A percentile compares a stretch with the other conserved stretches of the same genome.
phyloP scores from a whole-genome alignment of 2,888 invertebrate species.

The Hirtodrosophila duncani region DNA sequence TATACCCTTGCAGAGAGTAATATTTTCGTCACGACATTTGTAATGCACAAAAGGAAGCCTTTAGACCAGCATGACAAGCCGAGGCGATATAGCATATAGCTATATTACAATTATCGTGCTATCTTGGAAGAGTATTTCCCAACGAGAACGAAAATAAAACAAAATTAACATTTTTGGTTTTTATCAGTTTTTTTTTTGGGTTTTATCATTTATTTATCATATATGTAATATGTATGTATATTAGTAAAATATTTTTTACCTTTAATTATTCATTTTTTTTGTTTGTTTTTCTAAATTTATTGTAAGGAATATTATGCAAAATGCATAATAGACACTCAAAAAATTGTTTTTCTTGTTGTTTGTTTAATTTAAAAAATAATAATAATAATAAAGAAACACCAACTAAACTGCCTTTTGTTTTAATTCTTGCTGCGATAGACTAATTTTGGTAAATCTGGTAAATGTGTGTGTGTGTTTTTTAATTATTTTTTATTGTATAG shows the following conservation, averaged over 20 bases:
- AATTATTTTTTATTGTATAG: conserved; percentile 52
- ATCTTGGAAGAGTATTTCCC: too few species aligned
- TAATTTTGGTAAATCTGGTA: conserved; percentile 55
- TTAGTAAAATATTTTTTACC: conserved; percentile 68
- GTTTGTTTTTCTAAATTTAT: conserved; percentile 26
- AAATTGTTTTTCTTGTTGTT: conserved; percentile 44
- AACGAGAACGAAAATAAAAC: not conserved
- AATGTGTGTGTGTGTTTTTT: conserved; percentile 37
- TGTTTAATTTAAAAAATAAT: too few species aligned
- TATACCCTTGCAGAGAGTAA: too few species aligned
- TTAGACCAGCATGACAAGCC: too few species aligned
- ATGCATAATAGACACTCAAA: conserved; percentile 55
- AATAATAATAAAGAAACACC: too few species aligned
- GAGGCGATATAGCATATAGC: too few species aligned
- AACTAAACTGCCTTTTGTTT: too few species aligned
- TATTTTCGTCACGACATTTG: too few species aligned
- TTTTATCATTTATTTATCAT: conserved; percentile 56
- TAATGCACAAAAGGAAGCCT: too few species aligned
- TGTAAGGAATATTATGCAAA: conserved; percentile 58
- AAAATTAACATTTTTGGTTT: conserved; percentile 25
- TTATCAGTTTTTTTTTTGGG: conserved; percentile 58
- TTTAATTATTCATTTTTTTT: conserved; percentile 32
- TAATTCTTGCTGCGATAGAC: too few species aligned
- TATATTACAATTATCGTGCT: too few species aligned
- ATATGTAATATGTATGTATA: conserved; percentile 63